Evolutionary conservation across 1,140 invertebrate genomes (phyloP).

Genomic region (Dinoponera quadriceps): DNA sequence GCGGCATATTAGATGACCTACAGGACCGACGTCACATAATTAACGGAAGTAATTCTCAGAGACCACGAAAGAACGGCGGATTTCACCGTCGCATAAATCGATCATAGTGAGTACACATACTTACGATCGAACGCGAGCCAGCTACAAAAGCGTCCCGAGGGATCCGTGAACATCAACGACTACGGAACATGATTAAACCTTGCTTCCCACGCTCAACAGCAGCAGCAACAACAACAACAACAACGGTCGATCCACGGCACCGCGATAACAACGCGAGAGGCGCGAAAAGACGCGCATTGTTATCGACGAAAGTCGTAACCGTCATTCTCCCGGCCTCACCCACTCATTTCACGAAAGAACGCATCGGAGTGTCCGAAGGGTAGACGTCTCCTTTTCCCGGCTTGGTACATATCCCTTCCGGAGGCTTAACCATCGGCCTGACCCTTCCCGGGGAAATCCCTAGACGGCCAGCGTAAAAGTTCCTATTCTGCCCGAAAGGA

Average conservation of each 20-base stretch:
- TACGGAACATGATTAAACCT: too few relatives aligned
- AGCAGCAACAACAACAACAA: not conserved
- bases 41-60: not conserved
- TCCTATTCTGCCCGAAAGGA: constrained; percentile 64
- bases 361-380: constrained; percentile 33
- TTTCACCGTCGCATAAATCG: too few relatives aligned
- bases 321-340: constrained; percentile 17
- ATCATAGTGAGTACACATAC: too few relatives aligned
- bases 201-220: too few relatives aligned
- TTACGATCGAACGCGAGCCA: too few relatives aligned
- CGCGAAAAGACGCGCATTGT: constrained; percentile 5
- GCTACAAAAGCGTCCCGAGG: too few relatives aligned
- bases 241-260: not conserved
- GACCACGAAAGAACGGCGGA: too few relatives aligned
- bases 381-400: constrained; percentile 32
- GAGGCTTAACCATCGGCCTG: constrained; percentile 5
- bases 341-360: constrained; percentile 47
- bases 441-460: constrained; percentile 56
- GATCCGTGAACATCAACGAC: too few relatives aligned
- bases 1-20: not conserved
- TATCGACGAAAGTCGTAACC: not conserved
- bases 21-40: not conserved
- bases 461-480: constrained; percentile 45
- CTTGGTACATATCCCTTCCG: constrained; percentile 42
- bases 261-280: not conserved